Percentiles rank a stretch among this genome's conserved stretches.
Conservation (phyloP, 2,113 vertebrate species). For the Oreotrochilus melanogaster region DNA sequence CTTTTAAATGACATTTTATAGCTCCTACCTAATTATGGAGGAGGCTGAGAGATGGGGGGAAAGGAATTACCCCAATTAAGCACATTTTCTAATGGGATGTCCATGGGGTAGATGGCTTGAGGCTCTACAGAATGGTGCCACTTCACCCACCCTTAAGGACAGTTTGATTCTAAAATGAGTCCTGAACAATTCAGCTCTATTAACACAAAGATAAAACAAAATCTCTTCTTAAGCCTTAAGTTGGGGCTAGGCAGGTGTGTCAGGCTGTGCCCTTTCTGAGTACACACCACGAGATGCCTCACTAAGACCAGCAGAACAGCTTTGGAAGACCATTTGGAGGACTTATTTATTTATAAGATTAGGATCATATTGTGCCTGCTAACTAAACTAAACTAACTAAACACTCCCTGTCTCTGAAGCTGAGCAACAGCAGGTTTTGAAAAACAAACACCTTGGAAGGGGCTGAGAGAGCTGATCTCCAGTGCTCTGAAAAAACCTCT, state of each 20-base stretch:
- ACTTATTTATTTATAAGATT: not conserved
- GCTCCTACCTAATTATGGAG: not conserved
- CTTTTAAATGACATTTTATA: not conserved
- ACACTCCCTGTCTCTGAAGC: not conserved
- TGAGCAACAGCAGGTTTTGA: not conserved
- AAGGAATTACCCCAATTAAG: not conserved
- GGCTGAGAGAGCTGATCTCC: not conserved
- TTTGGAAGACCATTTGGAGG: not conserved
- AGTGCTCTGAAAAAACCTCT: not conserved
- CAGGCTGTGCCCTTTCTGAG: not conserved
- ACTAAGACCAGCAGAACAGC: not conserved
- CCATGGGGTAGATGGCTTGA: not conserved
- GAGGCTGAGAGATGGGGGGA: rapidly evolving
- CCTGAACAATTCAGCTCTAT: not conserved
- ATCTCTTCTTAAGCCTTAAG: not conserved
- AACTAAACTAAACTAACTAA: not conserved
- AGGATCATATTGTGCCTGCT: not conserved
- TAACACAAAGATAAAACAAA: rapidly evolving
- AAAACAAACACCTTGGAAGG: not conserved
- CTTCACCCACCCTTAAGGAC: not conserved
- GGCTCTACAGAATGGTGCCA: not conserved
- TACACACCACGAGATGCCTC: not conserved
- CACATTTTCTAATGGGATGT: not conserved
- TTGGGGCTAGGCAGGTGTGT: rapidly evolving
- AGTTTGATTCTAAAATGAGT: not conserved